These are phyloP conservation scores for Eciton burchellii DNA, from an alignment of 1,140 invertebrate species.

Conservation along the genomic window DNA sequence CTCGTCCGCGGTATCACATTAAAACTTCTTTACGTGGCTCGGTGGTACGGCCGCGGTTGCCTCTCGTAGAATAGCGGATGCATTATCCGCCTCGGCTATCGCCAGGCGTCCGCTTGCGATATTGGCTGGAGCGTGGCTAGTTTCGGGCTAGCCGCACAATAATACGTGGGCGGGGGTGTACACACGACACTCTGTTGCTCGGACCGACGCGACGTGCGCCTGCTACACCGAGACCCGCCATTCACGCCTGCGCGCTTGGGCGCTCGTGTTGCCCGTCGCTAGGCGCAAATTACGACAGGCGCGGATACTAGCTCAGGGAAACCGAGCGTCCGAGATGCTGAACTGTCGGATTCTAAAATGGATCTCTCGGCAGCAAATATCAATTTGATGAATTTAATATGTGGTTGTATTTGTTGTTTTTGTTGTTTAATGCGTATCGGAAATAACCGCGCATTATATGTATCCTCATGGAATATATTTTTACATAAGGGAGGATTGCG, in stretches of 20 bases:
- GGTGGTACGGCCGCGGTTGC: slow-evolving; percentile 43
- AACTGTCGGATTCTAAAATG: too few species aligned
- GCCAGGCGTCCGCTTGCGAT: slow-evolving; percentile 13
- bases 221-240: slow-evolving; percentile 73
- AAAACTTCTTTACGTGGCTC: slow-evolving; percentile 73
- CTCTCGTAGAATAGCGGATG: slow-evolving; percentile 50
- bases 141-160: slow-evolving; percentile 78
- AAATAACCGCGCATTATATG: too few species aligned
- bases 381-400: too few species aligned
- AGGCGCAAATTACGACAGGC: slow-evolving; percentile 7
- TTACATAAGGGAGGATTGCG: too few species aligned
- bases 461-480: too few species aligned
- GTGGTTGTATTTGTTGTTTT: too few species aligned
- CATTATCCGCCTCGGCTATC: slow-evolving; percentile 73
- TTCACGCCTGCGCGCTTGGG: slow-evolving; percentile 71
- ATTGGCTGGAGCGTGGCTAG: slow-evolving; percentile 77
- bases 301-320: background rate
- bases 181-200: slow-evolving; percentile 84
- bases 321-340: too few species aligned
- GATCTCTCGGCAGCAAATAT: too few species aligned
- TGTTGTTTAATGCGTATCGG: too few species aligned
- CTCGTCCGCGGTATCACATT: slow-evolving; percentile 75
- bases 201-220: slow-evolving; percentile 77
- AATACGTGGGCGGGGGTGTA: slow-evolving; percentile 84
- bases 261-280: background rate